Conservation (phyloP, 2,797 vertebrate genomes). For the Anniella stebbinsi region DNA sequence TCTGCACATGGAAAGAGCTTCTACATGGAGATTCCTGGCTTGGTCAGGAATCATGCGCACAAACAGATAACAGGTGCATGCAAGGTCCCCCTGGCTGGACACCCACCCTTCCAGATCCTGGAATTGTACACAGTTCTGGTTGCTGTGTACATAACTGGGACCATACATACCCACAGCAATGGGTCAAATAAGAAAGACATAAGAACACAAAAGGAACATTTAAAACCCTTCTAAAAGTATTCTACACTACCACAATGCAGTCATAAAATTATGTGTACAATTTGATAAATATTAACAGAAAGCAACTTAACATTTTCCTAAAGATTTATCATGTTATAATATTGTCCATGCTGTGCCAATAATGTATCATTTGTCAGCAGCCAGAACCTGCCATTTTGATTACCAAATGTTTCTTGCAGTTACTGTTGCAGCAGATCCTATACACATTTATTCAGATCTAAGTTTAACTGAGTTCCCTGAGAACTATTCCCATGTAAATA, state of each 20-base stretch:
- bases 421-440: background rate
- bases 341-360: background rate
- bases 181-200: background rate
- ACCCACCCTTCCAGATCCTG: background rate
- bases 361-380: background rate
- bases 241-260: background rate
- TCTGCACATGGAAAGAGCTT: background rate
- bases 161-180: background rate
- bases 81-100: background rate
- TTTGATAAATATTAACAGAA: background rate
- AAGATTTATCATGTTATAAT: background rate
- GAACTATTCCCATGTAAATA: background rate
- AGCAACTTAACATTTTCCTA: background rate
- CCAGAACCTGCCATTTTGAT: background rate
- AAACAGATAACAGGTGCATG: background rate
- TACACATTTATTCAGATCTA: no score
- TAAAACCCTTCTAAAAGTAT: background rate
- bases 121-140: background rate
- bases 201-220: background rate
- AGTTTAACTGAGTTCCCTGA: background rate
- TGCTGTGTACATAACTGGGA: background rate
- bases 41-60: background rate
- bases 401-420: background rate
- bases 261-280: background rate
- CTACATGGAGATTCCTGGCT: background rate